Percentiles rank a stretch among this genome's conserved stretches.
Conservation (phyloP, 1,140 invertebrate species). For the Saxidomus purpurata region DNA sequence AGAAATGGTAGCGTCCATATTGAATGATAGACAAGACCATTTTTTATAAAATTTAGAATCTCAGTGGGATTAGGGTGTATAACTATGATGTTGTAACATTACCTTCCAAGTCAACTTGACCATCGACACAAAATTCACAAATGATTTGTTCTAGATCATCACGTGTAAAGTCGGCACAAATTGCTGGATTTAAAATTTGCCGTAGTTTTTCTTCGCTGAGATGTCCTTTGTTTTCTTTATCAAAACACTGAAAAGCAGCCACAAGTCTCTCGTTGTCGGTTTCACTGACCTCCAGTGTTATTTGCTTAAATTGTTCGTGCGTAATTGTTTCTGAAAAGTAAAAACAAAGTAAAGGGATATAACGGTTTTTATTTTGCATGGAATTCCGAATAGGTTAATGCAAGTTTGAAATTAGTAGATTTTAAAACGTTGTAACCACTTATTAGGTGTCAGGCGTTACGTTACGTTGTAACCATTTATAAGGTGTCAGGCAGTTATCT, state of each 20-base stretch:
- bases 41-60: too few relatives aligned
- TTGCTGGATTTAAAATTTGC: background rate
- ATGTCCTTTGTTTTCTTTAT: conserved; percentile 1
- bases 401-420: too few relatives aligned
- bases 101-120: conserved; percentile 3
- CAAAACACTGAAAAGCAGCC: conserved; percentile 20
- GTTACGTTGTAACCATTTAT: too few relatives aligned
- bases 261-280: conserved; percentile 7
- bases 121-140: background rate
- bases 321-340: background rate
- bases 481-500: too few relatives aligned
- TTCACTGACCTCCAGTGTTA: background rate
- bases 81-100: too few relatives aligned
- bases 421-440: too few relatives aligned
- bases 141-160: background rate
- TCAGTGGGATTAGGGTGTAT: too few relatives aligned
- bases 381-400: too few relatives aligned
- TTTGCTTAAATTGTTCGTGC: conserved; percentile 5
- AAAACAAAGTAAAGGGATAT: background rate
- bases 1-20: too few relatives aligned
- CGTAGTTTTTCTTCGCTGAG: conserved; percentile 13
- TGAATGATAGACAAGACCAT: too few relatives aligned
- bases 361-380: too few relatives aligned
- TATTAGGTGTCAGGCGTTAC: too few relatives aligned
- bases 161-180: background rate